Conservation (phyloP, 2,888 invertebrate species). For the Drosophila nr. medialis region DNA sequence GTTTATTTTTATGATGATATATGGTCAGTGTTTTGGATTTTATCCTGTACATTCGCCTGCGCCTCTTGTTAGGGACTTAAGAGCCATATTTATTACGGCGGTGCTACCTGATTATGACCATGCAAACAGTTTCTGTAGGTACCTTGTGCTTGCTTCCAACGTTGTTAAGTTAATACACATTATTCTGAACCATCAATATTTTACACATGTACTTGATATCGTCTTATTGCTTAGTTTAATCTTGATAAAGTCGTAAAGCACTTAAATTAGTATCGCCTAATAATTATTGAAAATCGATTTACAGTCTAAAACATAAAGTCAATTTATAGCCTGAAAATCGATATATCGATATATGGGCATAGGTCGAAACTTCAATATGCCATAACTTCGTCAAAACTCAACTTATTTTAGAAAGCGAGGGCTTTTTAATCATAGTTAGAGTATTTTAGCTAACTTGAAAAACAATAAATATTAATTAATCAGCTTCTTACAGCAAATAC, state of each 20-base stretch:
- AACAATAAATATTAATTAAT: too few species aligned
- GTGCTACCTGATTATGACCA: slow-evolving; percentile 37
- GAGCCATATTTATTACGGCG: slow-evolving; percentile 61
- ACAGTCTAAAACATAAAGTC: not conserved
- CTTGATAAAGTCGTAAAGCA: not conserved
- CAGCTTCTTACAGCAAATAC: too few species aligned
- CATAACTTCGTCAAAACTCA: too few species aligned
- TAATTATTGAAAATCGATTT: not conserved
- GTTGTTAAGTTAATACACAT: not conserved
- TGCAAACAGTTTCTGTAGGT: slow-evolving; percentile 5
- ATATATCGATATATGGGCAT: too few species aligned
- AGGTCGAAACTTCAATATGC: too few species aligned
- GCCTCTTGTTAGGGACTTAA: slow-evolving; percentile 56
- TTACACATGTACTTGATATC: not conserved
- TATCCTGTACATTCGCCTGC: slow-evolving; percentile 33
- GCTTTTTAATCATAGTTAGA: too few species aligned
- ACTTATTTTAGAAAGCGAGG: too few species aligned
- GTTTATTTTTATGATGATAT: slow-evolving; percentile 72
- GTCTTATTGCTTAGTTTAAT: not conserved
- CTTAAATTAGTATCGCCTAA: not conserved
- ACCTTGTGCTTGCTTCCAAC: not conserved
- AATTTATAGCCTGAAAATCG: not conserved
- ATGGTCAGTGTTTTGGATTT: slow-evolving; percentile 49
- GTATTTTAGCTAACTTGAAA: too few species aligned
- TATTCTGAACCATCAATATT: not conserved